Evolutionary conservation across 1,140 invertebrate species (phyloP), one percentile per base, ranked within the genome.

Genomic region (Popillia japonica): DNA sequence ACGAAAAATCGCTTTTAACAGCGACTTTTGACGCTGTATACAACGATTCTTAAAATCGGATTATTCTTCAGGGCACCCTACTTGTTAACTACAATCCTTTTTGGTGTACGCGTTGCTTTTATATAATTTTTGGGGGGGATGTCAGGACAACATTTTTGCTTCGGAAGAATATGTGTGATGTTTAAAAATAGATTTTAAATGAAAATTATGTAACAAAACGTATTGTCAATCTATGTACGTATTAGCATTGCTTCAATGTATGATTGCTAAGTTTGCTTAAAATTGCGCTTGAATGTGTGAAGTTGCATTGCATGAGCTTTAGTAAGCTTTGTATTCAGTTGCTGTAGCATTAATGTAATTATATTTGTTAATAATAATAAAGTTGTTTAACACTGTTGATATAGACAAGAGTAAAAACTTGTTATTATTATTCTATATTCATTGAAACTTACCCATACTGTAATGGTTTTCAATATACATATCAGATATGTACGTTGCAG

Each of bases 101-200:
- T 68, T 68, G 61, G 61, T 68, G 61, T 68, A 68, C 61, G 61
- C 27, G 48, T 34, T 34, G 61, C 61, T 68, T 68, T 68, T 68
- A 68, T 68, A 68, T 68, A 68, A 68, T 68, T 68, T 68, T 68
- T 68, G 61, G 61, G 61, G 59, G 61, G 61, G 61, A 68, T 68
- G 20, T 34, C 20, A 27, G 61, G 20, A 68, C 61, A 34, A 68
- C n/a, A 27, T 34, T 68, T 34, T 23, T 68, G 27, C 27, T 68
- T 55, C 10, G 14, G 10, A 9, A 7, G 61, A 22, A 14, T 68
- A 27, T 27, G 20, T 68, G 20, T 23, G 27, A 68, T 68, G 61
- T 68, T 23, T 68, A 68, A 34, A 23, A 68, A 27, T 23, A 34
- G 61, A 34, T 9, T 34, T 9, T 68, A 11, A 27, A 68, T 34